Evolutionary conservation across 2,797 vertebrate genomes (phyloP).

Genomic region (Leontopithecus rosalia): DNA sequence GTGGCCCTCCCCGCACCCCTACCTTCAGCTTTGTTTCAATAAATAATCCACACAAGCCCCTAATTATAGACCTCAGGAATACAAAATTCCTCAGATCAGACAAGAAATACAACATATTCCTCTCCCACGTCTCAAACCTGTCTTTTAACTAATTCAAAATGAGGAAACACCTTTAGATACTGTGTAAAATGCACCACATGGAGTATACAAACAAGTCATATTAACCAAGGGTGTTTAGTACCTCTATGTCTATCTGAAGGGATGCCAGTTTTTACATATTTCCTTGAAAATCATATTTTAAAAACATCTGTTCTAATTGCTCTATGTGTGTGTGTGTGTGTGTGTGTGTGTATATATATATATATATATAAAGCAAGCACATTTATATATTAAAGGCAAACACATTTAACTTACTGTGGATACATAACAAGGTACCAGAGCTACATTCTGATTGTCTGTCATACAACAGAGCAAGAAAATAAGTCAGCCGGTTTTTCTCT

Average conservation of each 20-base stretch:
- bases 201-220: not conserved
- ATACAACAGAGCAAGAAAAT: not conserved
- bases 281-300: not conserved
- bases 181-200: not conserved
- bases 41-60: constrained; percentile 35
- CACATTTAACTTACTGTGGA: not conserved
- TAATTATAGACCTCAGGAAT: constrained; percentile 50
- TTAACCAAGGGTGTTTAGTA: not conserved
- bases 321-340: no score
- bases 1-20: not conserved
- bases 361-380: not conserved
- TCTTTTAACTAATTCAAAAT: not conserved
- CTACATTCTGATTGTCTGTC: not conserved
- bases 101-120: not conserved
- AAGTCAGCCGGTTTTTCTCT: not conserved
- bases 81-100: not conserved
- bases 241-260: not conserved
- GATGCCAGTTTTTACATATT: not conserved
- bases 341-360: no score
- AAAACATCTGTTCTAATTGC: not conserved
- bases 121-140: not conserved
- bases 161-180: not conserved
- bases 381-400: not conserved
- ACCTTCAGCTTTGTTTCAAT: constrained; percentile 47
- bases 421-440: not conserved